Base-by-base conservation (phyloP, 2,113 vertebrate species). In the Plecturocebus donacophilus region DNA sequence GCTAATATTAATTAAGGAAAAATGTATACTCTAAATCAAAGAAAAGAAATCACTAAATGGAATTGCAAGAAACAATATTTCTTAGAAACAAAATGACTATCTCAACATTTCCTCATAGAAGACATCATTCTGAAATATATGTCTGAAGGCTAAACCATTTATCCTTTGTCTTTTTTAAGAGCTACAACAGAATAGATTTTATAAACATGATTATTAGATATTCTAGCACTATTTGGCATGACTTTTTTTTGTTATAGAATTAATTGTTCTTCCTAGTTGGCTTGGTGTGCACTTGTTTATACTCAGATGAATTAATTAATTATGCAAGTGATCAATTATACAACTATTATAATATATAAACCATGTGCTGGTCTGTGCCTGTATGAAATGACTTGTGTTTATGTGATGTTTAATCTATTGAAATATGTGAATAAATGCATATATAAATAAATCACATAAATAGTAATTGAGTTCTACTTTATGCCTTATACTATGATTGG, bases 1-100 rank as follows among this genome's bases (percentile, higher is more conserved):
- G 23, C 3, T 77, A 58, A 81, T 91, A 90, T 71, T 58, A 96
- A 83, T 90, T 64, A 94, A 88, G 32, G 23, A 85, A 93, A 96
- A 80, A 49, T 42, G 35, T 82, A 30, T 93, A 85, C 9, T 87
- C 56, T 20, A 95, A 97, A 87, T 91, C 19, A 95, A 91, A 96
- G 49, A 76, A 95, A 93, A 70, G 13, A 89, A 91, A 58, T 11
- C 16, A 47, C 71, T 79, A 71, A 93, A 73, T 20, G 58, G 32
- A 87, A 87, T 35, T 71, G 5, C 35, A 84, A 93, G 56, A 95
- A 96, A 56, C 52, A 95, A 13, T 73, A 52, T 97, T 96, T 90
- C 56, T 81, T 87, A 86, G 96, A 92, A 90, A 88, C 8, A 95
- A 94, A 93, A 79, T 32, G 87, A 88, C 64, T 90, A 82, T 90